These are phyloP conservation scores for Apostichopus californicus DNA, from an alignment of 35 echinoderm and acorn worm genomes.

Conservation along the genomic window DNA sequence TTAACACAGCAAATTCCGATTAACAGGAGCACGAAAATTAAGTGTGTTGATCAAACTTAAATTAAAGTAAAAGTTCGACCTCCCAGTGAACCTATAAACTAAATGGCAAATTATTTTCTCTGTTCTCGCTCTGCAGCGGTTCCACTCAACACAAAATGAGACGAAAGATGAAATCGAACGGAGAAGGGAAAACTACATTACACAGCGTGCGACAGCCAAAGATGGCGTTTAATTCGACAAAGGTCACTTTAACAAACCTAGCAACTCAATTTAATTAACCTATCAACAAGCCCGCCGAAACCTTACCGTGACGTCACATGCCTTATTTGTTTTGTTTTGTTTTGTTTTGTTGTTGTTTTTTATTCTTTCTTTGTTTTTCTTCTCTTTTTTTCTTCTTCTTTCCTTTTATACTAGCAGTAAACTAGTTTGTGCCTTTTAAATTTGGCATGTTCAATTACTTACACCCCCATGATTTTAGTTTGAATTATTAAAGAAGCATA, in stretches of 20 bases:
- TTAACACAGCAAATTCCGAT: too few relatives aligned
- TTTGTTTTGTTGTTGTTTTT: background rate
- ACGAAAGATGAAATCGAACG: too few relatives aligned
- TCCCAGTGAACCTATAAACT: too few relatives aligned
- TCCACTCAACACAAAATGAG: too few relatives aligned
- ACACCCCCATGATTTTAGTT: background rate
- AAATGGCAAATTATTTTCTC: too few relatives aligned
- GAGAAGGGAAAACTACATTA: too few relatives aligned
- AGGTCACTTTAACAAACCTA: conserved; percentile 24
- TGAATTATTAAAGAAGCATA: background rate
- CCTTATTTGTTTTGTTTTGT: conserved; percentile 17
- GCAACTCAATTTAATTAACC: conserved; percentile 9
- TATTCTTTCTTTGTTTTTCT: too few relatives aligned
- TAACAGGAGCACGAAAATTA: too few relatives aligned
- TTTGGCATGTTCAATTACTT: background rate
- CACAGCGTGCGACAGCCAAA: too few relatives aligned
- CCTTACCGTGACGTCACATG: conserved; percentile 13
- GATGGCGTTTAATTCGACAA: conserved; percentile 25
- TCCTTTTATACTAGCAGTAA: background rate
- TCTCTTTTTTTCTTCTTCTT: background rate
- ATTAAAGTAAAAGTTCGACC: too few relatives aligned
- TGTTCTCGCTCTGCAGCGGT: too few relatives aligned
- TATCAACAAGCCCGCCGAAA: background rate
- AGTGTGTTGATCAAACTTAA: too few relatives aligned
- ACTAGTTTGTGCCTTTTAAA: background rate